These are phyloP conservation scores for Tetanocera ferruginea DNA, from an alignment of 2,888 invertebrate species.

Conservation along the genomic window DNA sequence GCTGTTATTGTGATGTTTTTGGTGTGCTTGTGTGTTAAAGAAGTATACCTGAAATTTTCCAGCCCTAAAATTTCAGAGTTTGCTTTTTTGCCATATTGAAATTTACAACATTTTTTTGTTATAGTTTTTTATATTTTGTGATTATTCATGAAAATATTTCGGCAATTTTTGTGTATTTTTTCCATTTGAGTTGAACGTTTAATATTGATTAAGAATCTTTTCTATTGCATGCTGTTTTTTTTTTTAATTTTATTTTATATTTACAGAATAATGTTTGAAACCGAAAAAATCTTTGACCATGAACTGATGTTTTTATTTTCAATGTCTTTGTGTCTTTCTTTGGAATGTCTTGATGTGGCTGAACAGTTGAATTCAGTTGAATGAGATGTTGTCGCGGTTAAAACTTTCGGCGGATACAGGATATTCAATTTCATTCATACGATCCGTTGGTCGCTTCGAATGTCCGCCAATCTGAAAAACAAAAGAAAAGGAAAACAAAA, in stretches of 20 bases:
- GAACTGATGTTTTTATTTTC: constrained; percentile 29
- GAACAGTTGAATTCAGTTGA: constrained; percentile 52
- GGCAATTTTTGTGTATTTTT: not conserved
- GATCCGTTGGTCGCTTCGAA: constrained; percentile 58
- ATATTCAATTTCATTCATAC: constrained; percentile 61
- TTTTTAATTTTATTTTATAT: not conserved
- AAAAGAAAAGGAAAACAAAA: constrained; percentile 28
- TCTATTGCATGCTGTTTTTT: not conserved
- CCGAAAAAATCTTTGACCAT: constrained; percentile 46
- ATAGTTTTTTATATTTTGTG: not conserved
- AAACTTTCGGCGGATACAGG: constrained; percentile 59
- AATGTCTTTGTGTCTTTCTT: not conserved
- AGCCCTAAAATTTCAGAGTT: constrained; percentile 62
- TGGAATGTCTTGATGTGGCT: not conserved
- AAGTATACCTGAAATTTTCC: constrained; percentile 60
- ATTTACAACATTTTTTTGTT: not conserved
- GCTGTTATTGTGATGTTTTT: constrained; percentile 1
- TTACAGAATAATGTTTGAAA: constrained; percentile 1
- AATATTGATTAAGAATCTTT: no score
- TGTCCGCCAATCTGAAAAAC: constrained; percentile 58
- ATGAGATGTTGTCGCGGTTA: constrained; percentile 55
- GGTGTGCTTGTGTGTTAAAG: constrained; percentile 15
- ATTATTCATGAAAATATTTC: not conserved
- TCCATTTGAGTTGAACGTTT: not conserved
- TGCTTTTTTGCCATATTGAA: not conserved